Evolutionary conservation across 2,888 invertebrate genomes (phyloP).

Genomic region (Pasiphila rectangulata): DNA sequence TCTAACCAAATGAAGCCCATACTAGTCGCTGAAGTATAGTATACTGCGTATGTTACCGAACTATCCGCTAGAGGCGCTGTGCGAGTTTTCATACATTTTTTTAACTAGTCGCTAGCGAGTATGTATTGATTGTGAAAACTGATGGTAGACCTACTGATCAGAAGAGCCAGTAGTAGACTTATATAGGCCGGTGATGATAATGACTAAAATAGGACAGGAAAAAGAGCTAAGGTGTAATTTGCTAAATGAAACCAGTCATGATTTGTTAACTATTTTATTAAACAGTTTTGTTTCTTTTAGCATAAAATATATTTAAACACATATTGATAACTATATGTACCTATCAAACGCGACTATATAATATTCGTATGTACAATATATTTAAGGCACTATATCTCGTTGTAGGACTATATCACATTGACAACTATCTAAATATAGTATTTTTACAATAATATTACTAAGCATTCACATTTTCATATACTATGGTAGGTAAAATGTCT

Average conservation of each 20-base stretch:
- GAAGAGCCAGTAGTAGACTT: too few species aligned
- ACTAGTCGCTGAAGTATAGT: too few species aligned
- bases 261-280: slow-evolving; percentile 59
- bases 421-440: slow-evolving; percentile 44
- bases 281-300: slow-evolving; percentile 56
- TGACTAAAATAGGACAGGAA: too few species aligned
- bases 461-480: slow-evolving; percentile 35
- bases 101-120: not conserved
- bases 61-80: too few species aligned
- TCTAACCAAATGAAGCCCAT: too few species aligned
- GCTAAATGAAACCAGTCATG: slow-evolving; percentile 4
- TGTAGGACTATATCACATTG: slow-evolving; percentile 76
- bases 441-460: slow-evolving; percentile 35
- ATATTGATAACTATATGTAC: slow-evolving; percentile 29
- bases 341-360: slow-evolving; percentile 44
- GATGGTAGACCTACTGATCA: too few species aligned
- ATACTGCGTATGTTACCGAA: too few species aligned
- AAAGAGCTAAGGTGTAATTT: too few species aligned
- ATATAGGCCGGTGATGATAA: too few species aligned
- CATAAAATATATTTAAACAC: slow-evolving; percentile 50
- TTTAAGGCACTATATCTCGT: slow-evolving; percentile 59
- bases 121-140: not conserved
- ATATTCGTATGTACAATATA: slow-evolving; percentile 57
- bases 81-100: too few species aligned
- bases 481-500: slow-evolving; percentile 30